phyloP scores from a whole-genome alignment of 2,797 vertebrate species.

The Sebastolobus alascanus region DNA sequence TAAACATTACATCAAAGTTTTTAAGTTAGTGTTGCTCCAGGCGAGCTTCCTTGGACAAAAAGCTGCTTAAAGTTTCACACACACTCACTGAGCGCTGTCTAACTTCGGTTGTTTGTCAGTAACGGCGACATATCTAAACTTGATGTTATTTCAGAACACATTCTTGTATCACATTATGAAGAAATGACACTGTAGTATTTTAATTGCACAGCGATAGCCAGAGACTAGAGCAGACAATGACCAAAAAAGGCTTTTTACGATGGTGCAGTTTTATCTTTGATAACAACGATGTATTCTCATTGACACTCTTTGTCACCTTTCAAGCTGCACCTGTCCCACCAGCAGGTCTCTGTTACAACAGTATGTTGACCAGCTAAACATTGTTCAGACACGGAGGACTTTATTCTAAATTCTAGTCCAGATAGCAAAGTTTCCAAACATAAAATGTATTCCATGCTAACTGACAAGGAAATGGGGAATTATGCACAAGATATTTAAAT shows the following conservation, averaged over 20 bases:
- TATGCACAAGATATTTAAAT: neutral
- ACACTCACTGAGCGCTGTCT: slow-evolving; percentile 1
- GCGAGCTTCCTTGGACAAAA: slow-evolving; percentile 27
- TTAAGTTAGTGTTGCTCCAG: slow-evolving; percentile 30
- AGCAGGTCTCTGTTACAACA: neutral
- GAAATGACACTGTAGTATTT: neutral
- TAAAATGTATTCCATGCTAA: neutral
- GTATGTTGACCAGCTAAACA: neutral
- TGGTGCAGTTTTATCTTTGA: neutral
- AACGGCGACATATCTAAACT: neutral
- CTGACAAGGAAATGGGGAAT: neutral
- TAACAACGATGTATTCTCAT: neutral
- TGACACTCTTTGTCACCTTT: neutral
- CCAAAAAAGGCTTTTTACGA: slow-evolving; percentile 10
- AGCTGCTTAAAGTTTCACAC: neutral
- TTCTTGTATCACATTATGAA: slow-evolving; percentile 11
- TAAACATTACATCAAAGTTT: slow-evolving; percentile 40
- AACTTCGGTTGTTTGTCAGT: slow-evolving; percentile 12
- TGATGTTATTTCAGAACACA: slow-evolving; percentile 2
- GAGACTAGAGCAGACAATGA: neutral
- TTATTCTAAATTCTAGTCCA: neutral
- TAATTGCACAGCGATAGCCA: neutral
- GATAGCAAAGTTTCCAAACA: neutral
- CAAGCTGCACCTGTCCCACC: neutral
- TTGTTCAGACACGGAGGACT: neutral